Evolutionary conservation across 2,797 vertebrate species (phyloP).

Genomic region (Helarctos malayanus): DNA sequence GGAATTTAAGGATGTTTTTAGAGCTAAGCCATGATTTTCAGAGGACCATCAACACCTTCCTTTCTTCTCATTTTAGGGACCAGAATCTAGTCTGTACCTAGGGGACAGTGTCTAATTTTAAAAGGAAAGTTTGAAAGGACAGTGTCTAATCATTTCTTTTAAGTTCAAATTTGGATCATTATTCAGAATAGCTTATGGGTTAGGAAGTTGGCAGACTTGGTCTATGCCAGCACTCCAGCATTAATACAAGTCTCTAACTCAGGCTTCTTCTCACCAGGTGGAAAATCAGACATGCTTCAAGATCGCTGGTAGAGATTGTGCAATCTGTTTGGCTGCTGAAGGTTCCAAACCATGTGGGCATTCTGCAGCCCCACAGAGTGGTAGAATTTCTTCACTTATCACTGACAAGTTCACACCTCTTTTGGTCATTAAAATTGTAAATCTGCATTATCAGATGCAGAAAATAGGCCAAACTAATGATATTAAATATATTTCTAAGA

Average conservation of each 20-base stretch:
- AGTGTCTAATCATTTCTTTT: conserved; percentile 57
- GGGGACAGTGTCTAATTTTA: background rate
- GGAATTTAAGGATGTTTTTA: conserved; percentile 4
- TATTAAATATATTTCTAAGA: conserved; percentile 64
- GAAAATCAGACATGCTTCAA: conserved; percentile 81
- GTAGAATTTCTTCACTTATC: background rate
- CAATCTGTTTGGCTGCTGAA: conserved; percentile 72
- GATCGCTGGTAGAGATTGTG: conserved; percentile 60
- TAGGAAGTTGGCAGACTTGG: conserved; percentile 74
- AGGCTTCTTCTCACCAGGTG: conserved; percentile 82
- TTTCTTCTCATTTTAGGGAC: background rate
- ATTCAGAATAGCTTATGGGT: conserved; percentile 61
- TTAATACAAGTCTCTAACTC: conserved; percentile 72
- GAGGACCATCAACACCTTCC: background rate
- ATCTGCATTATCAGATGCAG: conserved; percentile 41
- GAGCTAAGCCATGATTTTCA: conserved; percentile 45
- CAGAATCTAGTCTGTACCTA: conserved; percentile 2
- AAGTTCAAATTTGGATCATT: conserved; percentile 68
- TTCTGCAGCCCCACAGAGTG: conserved; percentile 46
- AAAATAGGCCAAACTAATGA: conserved; percentile 70
- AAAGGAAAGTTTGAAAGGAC: background rate
- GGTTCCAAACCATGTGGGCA: conserved; percentile 75
- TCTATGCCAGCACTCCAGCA: conserved; percentile 67
- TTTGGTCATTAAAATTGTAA: conserved; percentile 70
- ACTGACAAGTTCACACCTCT: conserved; percentile 75